Evolutionary conservation across 1,140 invertebrate genomes (phyloP).

Genomic region (Achatina immaculata): DNA sequence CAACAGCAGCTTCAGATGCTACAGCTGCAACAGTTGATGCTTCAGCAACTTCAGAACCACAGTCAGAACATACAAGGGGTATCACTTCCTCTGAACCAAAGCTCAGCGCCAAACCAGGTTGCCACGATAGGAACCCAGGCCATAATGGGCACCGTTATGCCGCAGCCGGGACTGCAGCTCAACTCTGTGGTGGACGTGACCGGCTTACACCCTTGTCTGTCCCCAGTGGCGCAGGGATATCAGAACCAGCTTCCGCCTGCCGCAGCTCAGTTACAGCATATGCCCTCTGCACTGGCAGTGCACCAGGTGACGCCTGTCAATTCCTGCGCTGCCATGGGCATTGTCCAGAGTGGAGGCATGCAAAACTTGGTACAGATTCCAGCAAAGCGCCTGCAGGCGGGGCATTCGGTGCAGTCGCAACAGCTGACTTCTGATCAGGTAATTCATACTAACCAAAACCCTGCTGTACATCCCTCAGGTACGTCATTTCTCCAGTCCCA

Average conservation of each 20-base stretch:
- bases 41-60: constrained; percentile 33
- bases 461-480: constrained; percentile 17
- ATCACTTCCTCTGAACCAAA: constrained; percentile 9
- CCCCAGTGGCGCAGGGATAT: constrained; percentile 32
- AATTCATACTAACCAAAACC: constrained; percentile 18
- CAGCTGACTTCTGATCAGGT: constrained; percentile 27
- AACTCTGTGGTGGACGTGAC: constrained; percentile 31
- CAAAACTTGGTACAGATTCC: constrained; percentile 11
- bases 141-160: constrained; percentile 24
- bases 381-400: not conserved
- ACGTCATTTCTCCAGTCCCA: not conserved
- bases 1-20: constrained; percentile 35
- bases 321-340: not conserved
- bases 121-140: constrained; percentile 6
- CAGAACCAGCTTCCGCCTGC: constrained; percentile 26
- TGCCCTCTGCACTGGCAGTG: constrained; percentile 10
- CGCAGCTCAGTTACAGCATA: constrained; percentile 20
- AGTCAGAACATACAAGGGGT: constrained; percentile 28
- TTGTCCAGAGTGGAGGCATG: constrained; percentile 5
- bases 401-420: not conserved
- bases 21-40: constrained; percentile 35
- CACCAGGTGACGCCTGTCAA: constrained; percentile 16
- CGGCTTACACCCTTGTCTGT: constrained; percentile 18
- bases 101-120: not conserved
- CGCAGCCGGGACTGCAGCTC: constrained; percentile 7